Base-by-base conservation (phyloP, 2,113 vertebrate species). In the Excalfactoria chinensis region DNA sequence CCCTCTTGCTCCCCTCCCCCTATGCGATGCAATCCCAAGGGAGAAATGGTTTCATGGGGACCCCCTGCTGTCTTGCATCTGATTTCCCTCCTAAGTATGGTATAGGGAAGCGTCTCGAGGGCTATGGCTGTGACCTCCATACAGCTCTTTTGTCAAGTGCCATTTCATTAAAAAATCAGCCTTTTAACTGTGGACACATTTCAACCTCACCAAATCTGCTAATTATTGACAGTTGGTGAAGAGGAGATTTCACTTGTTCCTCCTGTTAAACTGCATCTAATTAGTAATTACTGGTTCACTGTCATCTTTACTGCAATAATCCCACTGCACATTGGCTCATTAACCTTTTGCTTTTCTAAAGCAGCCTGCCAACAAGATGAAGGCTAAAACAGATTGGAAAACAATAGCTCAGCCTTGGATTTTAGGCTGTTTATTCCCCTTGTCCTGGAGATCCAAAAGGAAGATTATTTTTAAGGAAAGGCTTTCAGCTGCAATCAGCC, bases 151-250 rank as follows among this genome's bases (percentile, higher is more conserved):
- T 90, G 92, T 92, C 73, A 67, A 43, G 84, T 91, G 92, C 90
- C 96, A 92, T 96, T 96, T 95, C 67, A 96, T 92, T 97, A 97
- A 94, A 97, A 96, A 96, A 95, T 96, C 97, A 96, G 98, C 97
- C 95, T 98, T 98, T 98, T 97, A 97, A 97, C 97, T 97, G 97
- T 97, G 98, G 98, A 97, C 98, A 97, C 97, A 98, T 98, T 98
- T 98, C 98, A 97, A 91, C 98, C 97, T 97, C 98, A 97, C 97
- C 97, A 97, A 98, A 98, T 97, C 97, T 96, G 97, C 97, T 98
- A 98, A 98, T 98, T 98, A 98, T 98, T 98, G 98, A 98, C 98
- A 98, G 98, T 98, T 98, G 98, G 98, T 98, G 98, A 98, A 98
- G 98, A 98, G 98, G 98, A 98, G 98, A 98, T 98, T 98, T 98